Base-by-base conservation (phyloP, 2,113 vertebrate species). In the Ceyx margarethae region DNA sequence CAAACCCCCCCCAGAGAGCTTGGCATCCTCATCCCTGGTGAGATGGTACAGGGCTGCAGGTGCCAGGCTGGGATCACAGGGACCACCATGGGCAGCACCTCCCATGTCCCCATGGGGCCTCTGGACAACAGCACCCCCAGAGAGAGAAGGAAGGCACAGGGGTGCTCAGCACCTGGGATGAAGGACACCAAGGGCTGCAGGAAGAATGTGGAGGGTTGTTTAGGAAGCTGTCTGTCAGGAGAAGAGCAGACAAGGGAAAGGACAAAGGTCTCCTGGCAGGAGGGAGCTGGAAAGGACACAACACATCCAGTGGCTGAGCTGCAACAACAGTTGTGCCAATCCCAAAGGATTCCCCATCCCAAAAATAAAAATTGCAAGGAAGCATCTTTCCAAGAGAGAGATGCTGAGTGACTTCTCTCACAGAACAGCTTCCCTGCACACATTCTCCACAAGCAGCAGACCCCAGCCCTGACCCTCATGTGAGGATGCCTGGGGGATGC, bases 91-190 rank as follows among this genome's bases (percentile, higher is more conserved):
- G 35, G 54, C 62, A 67, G 51, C 15, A 11, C 5, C 15, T 7
- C 1, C 26, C 3, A 9, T 9, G 28, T 6, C 14, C 15, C 2
- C 1, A 0, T 0, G 1, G 57, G 40, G 13, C 40, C 56, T 3
- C 40, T 0, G 2, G 31, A 17, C 2, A 3, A 65, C 29, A 48
- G 46, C 56, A 61, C 13, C 56, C 21, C 18, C 2, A 12, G 22
- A 57, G 26, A 6, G 3, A 15, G 23, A 20, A 48, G 2, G 13
- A 6, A 4, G 54, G 58, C 1, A 3, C 1, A 2, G 57, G 61
- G 77, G 43, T 35, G 74, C 29, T 80, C 21, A 3, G 60, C 37
- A 29, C 25, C 11, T 5, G 16, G n/a, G 50, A 33, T 45, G 54
- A 56, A 77, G 79, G 43, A 15, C 40, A 6, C 11, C 0, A 3